Evolutionary conservation across 30 jellyfish, hydroid and myxozoan genomes (phyloP), one percentile per base, ranked within the genome.

Genomic region (Mastigias papua): DNA sequence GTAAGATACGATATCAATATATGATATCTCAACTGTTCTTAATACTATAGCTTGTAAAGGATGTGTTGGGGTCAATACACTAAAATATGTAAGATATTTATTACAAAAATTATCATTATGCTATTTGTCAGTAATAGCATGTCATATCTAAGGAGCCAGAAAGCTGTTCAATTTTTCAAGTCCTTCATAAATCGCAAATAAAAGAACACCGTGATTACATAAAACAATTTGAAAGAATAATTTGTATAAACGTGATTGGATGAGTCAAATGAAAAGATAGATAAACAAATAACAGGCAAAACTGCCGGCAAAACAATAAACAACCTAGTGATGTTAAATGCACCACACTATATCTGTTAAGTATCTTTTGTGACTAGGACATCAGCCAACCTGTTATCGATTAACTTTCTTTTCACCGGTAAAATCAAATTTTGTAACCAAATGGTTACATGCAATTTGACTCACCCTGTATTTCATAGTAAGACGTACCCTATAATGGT

Each of bases 401-500:
- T 3, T 3, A 37, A 37, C 11, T 37, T 37, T 37, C 54, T 11
- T 37, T 37, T 3, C 54, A 37, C 11, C 11, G 10, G 54, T 37
- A 37, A 37, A 37, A 37, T 11, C 54, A 37, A 3, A 11, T 37
- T 5, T 3, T 37, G 5, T 37, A 37, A 3, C 54, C 54, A 11
- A 37, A 37, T 37, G 54, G 54, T 11, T 37, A 37, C 54, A 11
- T 37, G 11, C 11, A 37, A 51, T 51, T 21, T 51, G 27, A 69
- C 60, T 35, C 29, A 69, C 60, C 80, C 74, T 63, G 74, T 27
- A 63, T 63, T 63, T 63, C 74, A 63, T 63, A 63, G 74, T 63
- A 46, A 77, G 60, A 58, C 88, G 48, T 77, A 77, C 88, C 78
- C 88, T 31, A 50, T 57, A 77, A 58, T 50, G 76, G 35, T 77